phyloP scores from a whole-genome alignment of 2,113 vertebrate species.

The Corythornis vintsioides region DNA sequence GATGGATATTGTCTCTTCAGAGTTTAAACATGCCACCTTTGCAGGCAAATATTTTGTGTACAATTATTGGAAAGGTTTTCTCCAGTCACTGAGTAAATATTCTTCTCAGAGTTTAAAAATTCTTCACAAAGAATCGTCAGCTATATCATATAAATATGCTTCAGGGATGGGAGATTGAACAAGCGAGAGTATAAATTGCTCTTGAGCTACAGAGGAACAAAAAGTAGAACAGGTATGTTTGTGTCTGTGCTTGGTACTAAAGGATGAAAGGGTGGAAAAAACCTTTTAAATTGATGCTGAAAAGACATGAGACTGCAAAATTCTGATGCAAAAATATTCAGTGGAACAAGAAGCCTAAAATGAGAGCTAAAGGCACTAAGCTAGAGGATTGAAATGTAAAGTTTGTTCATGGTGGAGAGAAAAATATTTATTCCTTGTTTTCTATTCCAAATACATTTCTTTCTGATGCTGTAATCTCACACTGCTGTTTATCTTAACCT shows the following conservation, averaged over 20 bases:
- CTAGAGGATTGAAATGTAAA: conserved; percentile 27
- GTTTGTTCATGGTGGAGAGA: not conserved
- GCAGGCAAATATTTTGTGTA: conserved; percentile 1
- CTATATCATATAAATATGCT: conserved; percentile 9
- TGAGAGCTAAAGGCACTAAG: not conserved
- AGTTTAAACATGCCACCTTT: not conserved
- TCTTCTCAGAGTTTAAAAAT: not conserved
- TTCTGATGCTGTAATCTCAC: conserved; percentile 12
- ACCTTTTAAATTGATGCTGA: not conserved
- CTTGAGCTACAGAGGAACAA: not conserved
- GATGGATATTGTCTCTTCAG: not conserved
- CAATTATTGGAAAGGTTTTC: not conserved
- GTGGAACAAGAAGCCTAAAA: not conserved
- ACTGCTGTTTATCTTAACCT: conserved; percentile 26
- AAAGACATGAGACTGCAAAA: conserved; percentile 8
- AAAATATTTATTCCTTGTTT: conserved; percentile 56
- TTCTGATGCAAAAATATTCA: conserved; percentile 42
- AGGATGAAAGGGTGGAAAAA: conserved; percentile 12
- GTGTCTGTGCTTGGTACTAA: not conserved
- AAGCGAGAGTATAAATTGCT: conserved; percentile 10
- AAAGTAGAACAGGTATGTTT: conserved; percentile 18
- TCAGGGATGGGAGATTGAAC: not conserved
- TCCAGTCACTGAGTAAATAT: not conserved
- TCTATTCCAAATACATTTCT: conserved; percentile 2
- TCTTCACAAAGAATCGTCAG: conserved; percentile 5